Base-by-base conservation (phyloP, 2,113 vertebrate species). In the Daubentonia madagascariensis region DNA sequence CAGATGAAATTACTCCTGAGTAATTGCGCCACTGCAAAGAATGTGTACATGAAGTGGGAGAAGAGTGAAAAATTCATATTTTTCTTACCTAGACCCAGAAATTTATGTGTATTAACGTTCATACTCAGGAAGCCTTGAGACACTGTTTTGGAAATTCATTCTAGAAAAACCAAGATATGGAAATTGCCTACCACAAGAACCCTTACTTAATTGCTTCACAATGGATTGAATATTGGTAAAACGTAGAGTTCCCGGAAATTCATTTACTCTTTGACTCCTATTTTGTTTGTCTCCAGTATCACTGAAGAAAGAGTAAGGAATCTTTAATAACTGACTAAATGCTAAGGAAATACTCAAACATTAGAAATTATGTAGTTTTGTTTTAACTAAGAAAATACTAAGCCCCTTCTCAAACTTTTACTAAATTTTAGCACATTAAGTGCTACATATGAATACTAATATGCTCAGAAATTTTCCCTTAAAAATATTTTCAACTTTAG, bases 401-500 rank as follows among this genome's bases (percentile, higher is more conserved):
- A 92, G 25, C 28, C 32, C 14, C 11, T 91, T 78, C 50, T 84
- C 76, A 88, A 67, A 78, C 50, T 89, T 92, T 78, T 70, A 54
- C 23, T 75, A 88, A 92, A 89, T 89, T 52, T 92, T 89, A 84
- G 43, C 7, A 48, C 79, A 72, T 57, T 89, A 79, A 95, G 70
- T 45, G 10, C 61, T 92, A 78, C 25, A 61, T 70, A 63, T 79
- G 28, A 20, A 63, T 63, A 78, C 18, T 37, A 92, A 54, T 30
- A 76, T 50, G 18, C 63, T 90, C 54, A 70, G 50, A 84, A 85
- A 78, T 43, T 14, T 93, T 93, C 52, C 1, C 17, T 70, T 89
- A 59, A 93, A 76, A 93, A 63, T 84, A 79, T 54, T 88, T 79
- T 90, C 79, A 89, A 89, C 40, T 93, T 93, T 43, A 93, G 72